Percentiles rank a stretch among this genome's conserved stretches.
Evolutionary conservation across 2,113 vertebrate genomes (phyloP).

Genomic region (Gobius niger): DNA sequence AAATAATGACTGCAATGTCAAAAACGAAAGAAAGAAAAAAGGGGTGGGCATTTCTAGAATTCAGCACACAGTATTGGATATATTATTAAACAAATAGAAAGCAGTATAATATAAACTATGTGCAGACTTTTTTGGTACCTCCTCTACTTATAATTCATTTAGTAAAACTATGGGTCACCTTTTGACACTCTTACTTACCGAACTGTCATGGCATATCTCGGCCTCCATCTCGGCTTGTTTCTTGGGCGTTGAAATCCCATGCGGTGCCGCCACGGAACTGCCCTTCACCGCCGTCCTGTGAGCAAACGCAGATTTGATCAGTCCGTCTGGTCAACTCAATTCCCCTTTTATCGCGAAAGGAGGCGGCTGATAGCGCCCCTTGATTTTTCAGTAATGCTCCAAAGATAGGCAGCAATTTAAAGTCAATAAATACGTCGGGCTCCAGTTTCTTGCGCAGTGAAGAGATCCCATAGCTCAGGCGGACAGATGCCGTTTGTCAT

Average conservation of each 20-base stretch:
- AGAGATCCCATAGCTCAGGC: conserved; percentile 43
- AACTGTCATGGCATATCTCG: conserved; percentile 79
- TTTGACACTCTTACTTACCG: conserved; percentile 82
- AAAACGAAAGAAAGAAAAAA: no score
- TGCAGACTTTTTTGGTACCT: neutral
- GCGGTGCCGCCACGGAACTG: conserved; percentile 76
- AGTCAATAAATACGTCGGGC: conserved; percentile 64
- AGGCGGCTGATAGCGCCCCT: conserved; percentile 81
- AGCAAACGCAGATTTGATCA: conserved; percentile 81
- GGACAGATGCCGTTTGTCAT: conserved; percentile 37
- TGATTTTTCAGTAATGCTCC: conserved; percentile 60
- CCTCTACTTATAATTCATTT: neutral
- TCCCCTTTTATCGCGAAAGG: conserved; percentile 83
- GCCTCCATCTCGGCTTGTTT: conserved; percentile 79
- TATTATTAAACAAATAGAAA: no score
- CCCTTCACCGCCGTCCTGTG: conserved; percentile 83
- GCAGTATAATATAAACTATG: no score
- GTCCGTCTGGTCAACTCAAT: conserved; percentile 69
- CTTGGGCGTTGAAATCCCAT: conserved; percentile 76
- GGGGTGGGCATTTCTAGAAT: no score
- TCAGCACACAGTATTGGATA: no score
- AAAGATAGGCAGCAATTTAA: conserved; percentile 77
- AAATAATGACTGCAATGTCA: no score
- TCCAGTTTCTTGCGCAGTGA: conserved; percentile 38
- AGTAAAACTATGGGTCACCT: neutral